Evolutionary conservation across 2,797 vertebrate species (phyloP), one percentile per base, ranked within the genome.

Genomic region (Chromobotia macracanthus): DNA sequence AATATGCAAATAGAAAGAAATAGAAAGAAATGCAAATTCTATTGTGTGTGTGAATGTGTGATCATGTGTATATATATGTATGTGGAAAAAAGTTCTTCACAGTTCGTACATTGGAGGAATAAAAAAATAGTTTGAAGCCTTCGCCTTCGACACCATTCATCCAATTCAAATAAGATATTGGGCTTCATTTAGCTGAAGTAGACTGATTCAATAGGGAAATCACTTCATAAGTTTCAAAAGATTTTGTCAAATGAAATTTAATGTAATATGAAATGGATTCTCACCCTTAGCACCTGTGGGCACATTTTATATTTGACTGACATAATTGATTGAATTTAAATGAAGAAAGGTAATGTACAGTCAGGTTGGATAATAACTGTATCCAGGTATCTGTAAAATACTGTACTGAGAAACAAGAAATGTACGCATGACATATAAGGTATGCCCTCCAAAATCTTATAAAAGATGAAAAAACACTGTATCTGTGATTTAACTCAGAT

Each of bases 181-280:
- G 68, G 61, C n/a, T 46, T 44, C 19, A 63, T 63, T 6, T 23
- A n/a, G n/a, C n/a, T n/a, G n/a, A n/a, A n/a, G n/a, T 53, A 70
- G n/a, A 35, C 38, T 61, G 16, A 23, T 80, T 44, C 46, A 70
- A 46, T 44, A 31, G 72, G 66, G 55, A 70, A 75, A 75, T 70
- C 19, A 73, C n/a, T 38, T 60, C 25, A 56, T 56, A 25, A 38
- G n/a, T 76, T 25, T 44, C 38, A 60, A 72, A 16, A 76, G 28
- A 68, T 74, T 53, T 61, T 38, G 61, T 28, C 23, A 28, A 16
- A 28, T 44, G 19, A 72, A 72, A 23, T 19, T 23, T 50, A 68
- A 23, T 56, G 5, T 38, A 63, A 65, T 69, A 31, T 73, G 64
- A 71, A 66, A 51, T 50, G 56, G 51, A 18, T 70, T 16, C 31